Base-by-base conservation (phyloP, 2,797 vertebrate species). In the Sciurus vulgaris region DNA sequence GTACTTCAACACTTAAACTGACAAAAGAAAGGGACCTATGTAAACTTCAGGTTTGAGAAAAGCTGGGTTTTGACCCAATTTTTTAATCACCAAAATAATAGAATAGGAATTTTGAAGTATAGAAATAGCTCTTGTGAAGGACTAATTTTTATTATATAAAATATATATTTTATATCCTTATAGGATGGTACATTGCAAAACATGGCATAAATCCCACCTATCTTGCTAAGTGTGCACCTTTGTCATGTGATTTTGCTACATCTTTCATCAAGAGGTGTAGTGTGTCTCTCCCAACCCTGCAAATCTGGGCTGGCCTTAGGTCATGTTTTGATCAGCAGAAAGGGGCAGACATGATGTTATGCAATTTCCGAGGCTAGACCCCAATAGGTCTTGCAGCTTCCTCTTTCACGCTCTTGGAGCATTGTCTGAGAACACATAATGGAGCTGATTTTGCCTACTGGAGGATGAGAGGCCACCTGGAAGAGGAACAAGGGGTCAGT, bases 1-100 rank as follows among this genome's bases (percentile, higher is more conserved):
- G 12, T 59, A 88, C 49, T 95, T 95, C 2, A 54, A 51, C n/a
- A 69, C 24, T 69, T 92, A 35, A 93, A 88, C 17, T 86, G 54
- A 95, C 7, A 65, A 82, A 47, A 22, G 30, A 94, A 89, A 70
- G 54, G 33, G 91, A 65, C 13, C 17, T 85, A 17, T 28, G 33
- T 49, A 86, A 63, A 91, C 61, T 73, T 77, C 44, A 92, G 20
- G 22, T 77, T 72, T 94, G 69, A 86, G 38, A 92, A 90, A 33
- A 61, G 59, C 59, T 79, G 61, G 65, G 7, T 67, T 87, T 95
- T 73, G 28, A 38, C 83, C 47, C 65, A 86, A 28, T 79, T 63
- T 82, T 18, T 56, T 86, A 44, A 61, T 70, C 51, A 92, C 54
- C 54, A 13, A 49, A 26, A 61, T 17, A 74, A 63, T 9, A 87